Evolutionary conservation across 92 coral and sea anemone genomes (phyloP), one percentile per base, ranked within the genome.

Genomic region (Porites evermanni): DNA sequence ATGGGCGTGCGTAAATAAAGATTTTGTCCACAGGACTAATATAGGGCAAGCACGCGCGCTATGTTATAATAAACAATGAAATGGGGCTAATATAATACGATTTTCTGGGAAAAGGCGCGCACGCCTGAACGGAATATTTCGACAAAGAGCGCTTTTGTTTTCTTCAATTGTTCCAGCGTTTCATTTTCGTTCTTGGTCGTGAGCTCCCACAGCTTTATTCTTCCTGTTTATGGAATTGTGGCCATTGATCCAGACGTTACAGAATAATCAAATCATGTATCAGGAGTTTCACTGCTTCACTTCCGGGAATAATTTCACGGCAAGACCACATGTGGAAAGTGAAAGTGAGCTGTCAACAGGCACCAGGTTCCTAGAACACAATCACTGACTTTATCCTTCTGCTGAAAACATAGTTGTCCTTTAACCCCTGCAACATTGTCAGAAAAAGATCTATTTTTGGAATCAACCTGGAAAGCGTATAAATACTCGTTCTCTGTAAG

Each of bases 291-390:
- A 1, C 21, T 10, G 67, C 67, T 65, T 65, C 1, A 65, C 44
- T 67, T 67, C 71, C 47, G 6, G 32, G 72, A 24, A 26, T n/a
- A n/a, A 11, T 12, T 18, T 26, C 50, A 29, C 52, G 18, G 7
- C 74, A 70, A 29, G 74, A 70, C n/a, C n/a, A n/a, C n/a, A 70
- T 70, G 19, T 70, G 51, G 7, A 70, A 70, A 70, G 8, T 26
- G 19, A 70, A 32, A 70, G 9, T 17, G 12, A 66, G 13, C 32
- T 66, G 8, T n/a, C 29, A 7, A 38, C 24, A 7, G 24, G 19
- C 24, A 68, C 21, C 21, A 67, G 29, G 72, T 17, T 12, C 72
- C 71, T 23, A 7, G 53, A 5, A 12, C 7, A 47, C 26, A 70
- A 19, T 70, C 74, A n/a, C n/a, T n/a, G n/a, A n/a, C n/a, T n/a